These are phyloP conservation scores for Kryptopterus vitreolus DNA, from an alignment of 2,797 vertebrate genomes.

Conservation along the genomic window DNA sequence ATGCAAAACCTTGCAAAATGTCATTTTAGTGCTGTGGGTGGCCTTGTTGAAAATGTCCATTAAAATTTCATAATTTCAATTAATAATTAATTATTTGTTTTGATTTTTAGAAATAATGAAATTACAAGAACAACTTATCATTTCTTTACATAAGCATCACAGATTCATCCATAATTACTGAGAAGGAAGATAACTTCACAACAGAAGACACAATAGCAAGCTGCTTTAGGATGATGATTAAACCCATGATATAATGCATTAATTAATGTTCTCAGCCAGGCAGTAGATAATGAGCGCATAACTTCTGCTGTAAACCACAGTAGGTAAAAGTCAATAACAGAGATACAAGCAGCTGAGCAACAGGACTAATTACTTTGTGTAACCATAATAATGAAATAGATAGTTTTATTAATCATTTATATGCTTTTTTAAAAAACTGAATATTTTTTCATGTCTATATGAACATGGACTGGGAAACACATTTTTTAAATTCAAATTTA, in stretches of 20 bases:
- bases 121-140: background rate
- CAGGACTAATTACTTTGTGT: background rate
- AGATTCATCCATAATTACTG: background rate
- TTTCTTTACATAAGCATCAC: background rate
- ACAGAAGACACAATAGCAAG: background rate
- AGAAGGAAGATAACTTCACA: background rate
- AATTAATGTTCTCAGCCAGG: background rate
- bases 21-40: slow-evolving; percentile 14
- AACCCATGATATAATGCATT: slow-evolving; percentile 5
- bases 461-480: background rate
- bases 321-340: background rate
- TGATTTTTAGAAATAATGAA: background rate
- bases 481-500: background rate
- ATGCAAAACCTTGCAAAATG: slow-evolving; percentile 20
- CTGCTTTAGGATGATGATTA: background rate
- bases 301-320: slow-evolving; percentile 9
- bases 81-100: slow-evolving; percentile 19
- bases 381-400: background rate
- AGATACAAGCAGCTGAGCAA: slow-evolving; percentile 3
- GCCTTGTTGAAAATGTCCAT: slow-evolving; percentile 19
- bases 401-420: too few relatives aligned
- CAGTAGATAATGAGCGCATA: background rate
- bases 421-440: background rate
- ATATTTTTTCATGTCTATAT: background rate
- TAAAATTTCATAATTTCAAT: slow-evolving; percentile 24